Evolutionary conservation across 1,140 invertebrate species (phyloP), one percentile per base, ranked within the genome.

Genomic region (Bombus affinis): DNA sequence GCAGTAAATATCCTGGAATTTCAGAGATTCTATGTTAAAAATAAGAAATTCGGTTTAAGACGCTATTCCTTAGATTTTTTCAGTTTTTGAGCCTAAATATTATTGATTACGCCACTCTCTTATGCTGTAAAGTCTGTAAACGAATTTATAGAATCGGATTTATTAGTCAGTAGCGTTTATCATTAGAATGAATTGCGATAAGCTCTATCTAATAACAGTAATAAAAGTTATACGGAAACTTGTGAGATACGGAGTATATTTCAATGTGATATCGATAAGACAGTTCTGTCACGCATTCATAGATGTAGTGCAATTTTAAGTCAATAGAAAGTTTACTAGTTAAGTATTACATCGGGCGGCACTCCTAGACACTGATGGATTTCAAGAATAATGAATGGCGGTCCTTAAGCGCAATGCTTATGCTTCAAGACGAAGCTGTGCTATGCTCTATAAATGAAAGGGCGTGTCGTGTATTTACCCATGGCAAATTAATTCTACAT

Each of bases 371-470:
- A 65, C 12, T 78, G 76, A 78, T 78, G 39, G 10, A 44, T 65
- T 65, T 78, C 57, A 65, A 77, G 18, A 37, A 22, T 32, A 77
- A 65, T 39, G 32, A 62, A 77, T 42, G 75, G 18, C 28, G 15
- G n/a, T 65, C 25, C 75, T 44, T 44, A 42, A 77, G 57, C 39
- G 15, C 6, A 13, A 28, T 13, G 59, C 10, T 62, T 28, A 62
- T 28, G 10, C 18, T 47, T 47, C 47, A 47, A 10, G 9, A 42
- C 28, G 28, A 59, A 77, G 59, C 3, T 37, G 12, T 9, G 22
- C 28, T 32, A 32, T 62, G 39, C n/a, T 62, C 57, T 42, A 65
- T 62, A 77, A 77, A 77, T 77, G 42, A 77, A 77, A 32, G 28
- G 57, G 57, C 6, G 75, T 65, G 39, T 62, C 35, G 28, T 8